Percentiles rank a stretch among this genome's conserved stretches.
Evolutionary conservation across 2,888 invertebrate species (phyloP).

Genomic region (Scaptomyza caliginosa): DNA sequence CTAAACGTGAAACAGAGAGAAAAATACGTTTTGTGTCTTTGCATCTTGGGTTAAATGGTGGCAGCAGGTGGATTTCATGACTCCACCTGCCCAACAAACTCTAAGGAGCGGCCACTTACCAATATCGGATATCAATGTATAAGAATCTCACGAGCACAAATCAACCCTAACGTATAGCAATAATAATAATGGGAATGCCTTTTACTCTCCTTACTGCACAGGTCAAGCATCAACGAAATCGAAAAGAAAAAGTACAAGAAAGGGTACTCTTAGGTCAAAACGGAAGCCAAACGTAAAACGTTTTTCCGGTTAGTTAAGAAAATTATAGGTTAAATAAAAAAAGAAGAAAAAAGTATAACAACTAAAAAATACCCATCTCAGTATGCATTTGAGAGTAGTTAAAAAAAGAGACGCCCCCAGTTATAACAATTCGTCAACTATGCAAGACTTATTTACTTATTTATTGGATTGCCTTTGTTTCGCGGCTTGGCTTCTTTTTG

Average conservation of each 20-base stretch:
- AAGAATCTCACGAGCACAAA: conserved; percentile 51
- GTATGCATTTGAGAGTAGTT: neutral
- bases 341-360: too few relatives aligned
- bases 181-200: conserved; percentile 16
- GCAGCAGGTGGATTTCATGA: conserved; percentile 18
- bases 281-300: conserved; percentile 59
- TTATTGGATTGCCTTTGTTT: conserved; percentile 51
- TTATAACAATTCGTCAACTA: conserved; percentile 56
- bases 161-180: conserved; percentile 34
- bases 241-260: neutral
- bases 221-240: conserved; percentile 27
- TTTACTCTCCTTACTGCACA: neutral
- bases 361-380: neutral
- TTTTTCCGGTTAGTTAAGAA: conserved; percentile 70
- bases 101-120: neutral
- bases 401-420: neutral
- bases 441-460: conserved; percentile 49
- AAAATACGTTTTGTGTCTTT: neutral
- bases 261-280: conserved; percentile 19
- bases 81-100: neutral
- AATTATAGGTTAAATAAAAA: conserved; percentile 69
- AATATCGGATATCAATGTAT: conserved; percentile 11
- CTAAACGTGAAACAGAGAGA: neutral
- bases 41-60: conserved; percentile 20
- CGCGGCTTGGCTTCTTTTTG: conserved; percentile 19